These are phyloP conservation scores for Zelostemma sp. DNA, from an alignment of 1,140 invertebrate species.

Conservation along the genomic window DNA sequence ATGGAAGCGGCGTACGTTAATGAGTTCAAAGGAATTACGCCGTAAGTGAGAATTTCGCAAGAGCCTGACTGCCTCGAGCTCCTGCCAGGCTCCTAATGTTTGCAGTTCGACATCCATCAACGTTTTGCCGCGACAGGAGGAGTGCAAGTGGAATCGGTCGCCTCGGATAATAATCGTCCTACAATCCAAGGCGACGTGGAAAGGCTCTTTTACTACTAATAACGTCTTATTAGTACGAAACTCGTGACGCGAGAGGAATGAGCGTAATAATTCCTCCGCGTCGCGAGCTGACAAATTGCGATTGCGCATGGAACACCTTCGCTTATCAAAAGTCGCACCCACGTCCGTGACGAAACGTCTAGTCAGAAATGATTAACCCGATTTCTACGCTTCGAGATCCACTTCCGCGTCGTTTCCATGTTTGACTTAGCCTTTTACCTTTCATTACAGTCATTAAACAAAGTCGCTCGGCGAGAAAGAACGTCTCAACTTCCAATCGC, in stretches of 20 bases:
- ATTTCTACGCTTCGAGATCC: not conserved
- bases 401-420: too few relatives aligned
- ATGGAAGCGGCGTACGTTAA: too few relatives aligned
- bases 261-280: slow-evolving; percentile 46
- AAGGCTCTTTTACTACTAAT: slow-evolving; percentile 53
- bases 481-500: too few relatives aligned
- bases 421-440: too few relatives aligned
- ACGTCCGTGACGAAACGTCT: not conserved
- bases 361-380: not conserved
- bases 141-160: slow-evolving; percentile 45
- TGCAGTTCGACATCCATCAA: slow-evolving; percentile 43
- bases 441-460: too few relatives aligned
- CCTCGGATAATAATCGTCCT: slow-evolving; percentile 50
- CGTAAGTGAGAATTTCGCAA: too few relatives aligned
- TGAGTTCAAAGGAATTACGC: too few relatives aligned
- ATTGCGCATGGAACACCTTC: slow-evolving; percentile 34
- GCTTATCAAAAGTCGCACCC: not conserved
- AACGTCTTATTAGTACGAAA: slow-evolving; percentile 51
- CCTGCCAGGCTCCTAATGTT: slow-evolving; percentile 16
- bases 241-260: slow-evolving; percentile 46
- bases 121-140: too few relatives aligned
- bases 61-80: too few relatives aligned
- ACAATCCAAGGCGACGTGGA: slow-evolving; percentile 47
- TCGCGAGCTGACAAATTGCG: slow-evolving; percentile 53
- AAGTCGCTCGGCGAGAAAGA: too few relatives aligned